Evolutionary conservation across 2,113 vertebrate species (phyloP).

Genomic region (Phylloscopus whistleri): DNA sequence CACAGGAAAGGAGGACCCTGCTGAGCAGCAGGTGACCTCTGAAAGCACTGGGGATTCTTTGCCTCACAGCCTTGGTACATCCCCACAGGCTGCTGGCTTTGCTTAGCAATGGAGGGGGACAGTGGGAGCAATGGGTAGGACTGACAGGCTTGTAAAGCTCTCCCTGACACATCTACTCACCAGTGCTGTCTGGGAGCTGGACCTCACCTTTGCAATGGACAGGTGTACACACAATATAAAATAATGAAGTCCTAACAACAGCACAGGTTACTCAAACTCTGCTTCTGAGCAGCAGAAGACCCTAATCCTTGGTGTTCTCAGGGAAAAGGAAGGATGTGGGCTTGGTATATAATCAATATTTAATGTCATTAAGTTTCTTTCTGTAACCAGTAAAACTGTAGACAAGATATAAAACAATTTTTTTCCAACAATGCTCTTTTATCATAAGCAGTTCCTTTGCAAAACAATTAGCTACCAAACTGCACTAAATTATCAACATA

Average conservation of each 20-base stretch:
- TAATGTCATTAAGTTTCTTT: not conserved
- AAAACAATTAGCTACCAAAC: not conserved
- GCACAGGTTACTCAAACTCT: not conserved
- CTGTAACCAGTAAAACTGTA: not conserved
- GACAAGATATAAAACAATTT: not conserved
- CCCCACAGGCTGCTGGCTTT: not conserved
- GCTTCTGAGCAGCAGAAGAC: not conserved
- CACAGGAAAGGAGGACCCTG: slow-evolving; percentile 51
- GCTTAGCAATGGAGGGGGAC: not conserved
- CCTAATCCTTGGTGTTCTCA: not conserved
- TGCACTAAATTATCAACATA: not conserved
- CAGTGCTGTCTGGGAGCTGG: not conserved
- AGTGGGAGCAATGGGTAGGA: not conserved
- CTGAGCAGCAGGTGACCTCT: not conserved
- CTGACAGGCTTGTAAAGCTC: not conserved
- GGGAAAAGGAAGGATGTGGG: not conserved
- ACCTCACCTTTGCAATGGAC: not conserved
- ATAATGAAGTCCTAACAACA: not conserved
- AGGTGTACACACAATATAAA: not conserved
- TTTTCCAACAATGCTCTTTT: not conserved
- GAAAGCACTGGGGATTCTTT: not conserved
- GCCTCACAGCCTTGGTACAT: not conserved
- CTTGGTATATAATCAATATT: not conserved
- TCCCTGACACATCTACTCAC: not conserved
- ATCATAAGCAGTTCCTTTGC: not conserved